These are phyloP conservation scores for Salminus brasiliensis DNA, from an alignment of 2,113 vertebrate species.

Conservation along the genomic window DNA sequence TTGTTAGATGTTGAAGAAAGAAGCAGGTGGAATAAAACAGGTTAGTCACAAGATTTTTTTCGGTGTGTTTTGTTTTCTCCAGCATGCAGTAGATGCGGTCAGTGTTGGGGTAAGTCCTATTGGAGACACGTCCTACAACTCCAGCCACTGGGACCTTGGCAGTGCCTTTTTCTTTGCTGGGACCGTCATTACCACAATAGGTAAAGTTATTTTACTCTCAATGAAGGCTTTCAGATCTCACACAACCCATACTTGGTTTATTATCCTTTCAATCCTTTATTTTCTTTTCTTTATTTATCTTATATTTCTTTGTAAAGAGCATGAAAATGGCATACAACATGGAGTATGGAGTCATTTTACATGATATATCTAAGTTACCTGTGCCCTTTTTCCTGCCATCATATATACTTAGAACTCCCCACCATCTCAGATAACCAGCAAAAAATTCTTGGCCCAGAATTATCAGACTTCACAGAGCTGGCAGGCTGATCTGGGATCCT, in stretches of 20 bases:
- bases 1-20: background rate
- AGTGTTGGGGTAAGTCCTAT: slow-evolving; percentile 92
- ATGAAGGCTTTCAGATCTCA: background rate
- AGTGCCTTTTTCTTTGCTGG: slow-evolving; percentile 99
- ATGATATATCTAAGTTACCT: too few species aligned
- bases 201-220: slow-evolving; percentile 64
- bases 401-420: too few species aligned
- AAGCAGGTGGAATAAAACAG: background rate
- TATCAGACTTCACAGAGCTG: too few species aligned
- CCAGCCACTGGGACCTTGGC: slow-evolving; percentile 95
- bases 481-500: too few species aligned
- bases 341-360: too few species aligned
- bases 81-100: slow-evolving; percentile 92
- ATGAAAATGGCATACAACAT: too few species aligned
- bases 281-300: background rate
- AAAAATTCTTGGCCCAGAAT: too few species aligned
- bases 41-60: too few species aligned
- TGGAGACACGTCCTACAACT: slow-evolving; percentile 86
- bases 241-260: too few species aligned
- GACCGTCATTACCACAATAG: slow-evolving; percentile 98
- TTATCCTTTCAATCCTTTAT: too few species aligned
- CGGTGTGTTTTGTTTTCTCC: slow-evolving; percentile 53
- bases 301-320: background rate
- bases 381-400: too few species aligned
- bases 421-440: too few species aligned